Base-by-base conservation (phyloP, 2,113 vertebrate species). In the Nematolebias whitei region DNA sequence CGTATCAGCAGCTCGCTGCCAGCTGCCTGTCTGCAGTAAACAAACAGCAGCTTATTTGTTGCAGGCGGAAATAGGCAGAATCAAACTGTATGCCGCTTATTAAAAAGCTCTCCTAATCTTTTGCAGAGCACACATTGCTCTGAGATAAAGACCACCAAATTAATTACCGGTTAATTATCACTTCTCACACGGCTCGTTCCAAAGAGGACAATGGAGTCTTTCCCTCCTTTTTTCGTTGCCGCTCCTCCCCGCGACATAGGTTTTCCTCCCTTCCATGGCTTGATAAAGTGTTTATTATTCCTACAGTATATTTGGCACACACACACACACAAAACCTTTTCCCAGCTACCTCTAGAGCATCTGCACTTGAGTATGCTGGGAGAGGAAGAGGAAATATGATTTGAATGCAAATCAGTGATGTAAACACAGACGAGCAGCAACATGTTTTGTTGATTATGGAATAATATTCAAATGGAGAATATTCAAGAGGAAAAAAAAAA, bases 101-200 rank as follows among this genome's bases (percentile, higher is more conserved):
- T 87, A 85, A 88, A 87, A 85, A 78, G 81, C 74, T 64, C 66
- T 75, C 66, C 80, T 88, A 89, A 87, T 89, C 88, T 89, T 80
- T 82, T 61, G 64, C 74, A 60, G 82, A 78, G 82, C 90, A 87
- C 88, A 86, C 88, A 65, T 70, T 72, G 87, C 84, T 82, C 74
- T 68, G 82, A 87, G 87, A 89, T 91, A 89, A 87, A 88, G 84
- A 86, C 72, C 80, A 63, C 75, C 83, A 89, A 91, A 91, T 90
- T 86, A 90, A 91, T 91, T 89, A 89, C 78, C 82, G 85, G 82
- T 85, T 90, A 90, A 91, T 91, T 89, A 87, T 87, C 85, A 80
- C 85, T 82, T 84, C 87, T 87, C 87, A 76, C 85, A 70, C 76
- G 56, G 75, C 85, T 85, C 56, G 50, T 80, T 85, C 53, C 38